A percentile compares a stretch with the other conserved stretches of the same genome.
Conservation (phyloP, 2,888 invertebrate genomes). For the Archips xylosteana region DNA sequence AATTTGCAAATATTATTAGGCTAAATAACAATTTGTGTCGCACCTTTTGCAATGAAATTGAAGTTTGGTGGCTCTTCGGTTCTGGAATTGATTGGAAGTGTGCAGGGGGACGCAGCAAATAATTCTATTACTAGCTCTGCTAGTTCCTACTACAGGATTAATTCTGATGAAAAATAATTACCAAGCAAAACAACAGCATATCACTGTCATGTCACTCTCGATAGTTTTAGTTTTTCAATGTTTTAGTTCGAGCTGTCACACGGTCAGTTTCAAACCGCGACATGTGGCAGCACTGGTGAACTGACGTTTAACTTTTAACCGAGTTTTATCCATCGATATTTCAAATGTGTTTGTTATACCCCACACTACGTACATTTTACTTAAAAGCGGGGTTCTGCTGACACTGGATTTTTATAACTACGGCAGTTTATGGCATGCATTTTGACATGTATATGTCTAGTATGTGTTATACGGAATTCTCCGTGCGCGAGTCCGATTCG, state of each 20-base stretch:
- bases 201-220: neutral
- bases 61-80: neutral
- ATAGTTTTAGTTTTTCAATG: neutral
- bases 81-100: neutral
- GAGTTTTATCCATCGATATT: neutral
- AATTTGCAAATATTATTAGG: conserved; percentile 38
- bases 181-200: neutral
- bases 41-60: conserved; percentile 18
- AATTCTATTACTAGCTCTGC: neutral
- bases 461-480: too few species aligned
- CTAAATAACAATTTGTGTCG: conserved; percentile 29
- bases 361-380: too few species aligned
- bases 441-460: too few species aligned
- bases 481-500: too few species aligned
- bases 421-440: too few species aligned
- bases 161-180: neutral
- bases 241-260: neutral
- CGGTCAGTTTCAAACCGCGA: neutral
- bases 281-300: neutral
- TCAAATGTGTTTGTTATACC: neutral
- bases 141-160: neutral
- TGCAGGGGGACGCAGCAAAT: neutral
- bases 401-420: too few species aligned
- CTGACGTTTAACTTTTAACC: neutral
- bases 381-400: too few species aligned